These are phyloP conservation scores for Zaprionus camerounensis DNA, from an alignment of 1,140 invertebrate species.

Conservation along the genomic window DNA sequence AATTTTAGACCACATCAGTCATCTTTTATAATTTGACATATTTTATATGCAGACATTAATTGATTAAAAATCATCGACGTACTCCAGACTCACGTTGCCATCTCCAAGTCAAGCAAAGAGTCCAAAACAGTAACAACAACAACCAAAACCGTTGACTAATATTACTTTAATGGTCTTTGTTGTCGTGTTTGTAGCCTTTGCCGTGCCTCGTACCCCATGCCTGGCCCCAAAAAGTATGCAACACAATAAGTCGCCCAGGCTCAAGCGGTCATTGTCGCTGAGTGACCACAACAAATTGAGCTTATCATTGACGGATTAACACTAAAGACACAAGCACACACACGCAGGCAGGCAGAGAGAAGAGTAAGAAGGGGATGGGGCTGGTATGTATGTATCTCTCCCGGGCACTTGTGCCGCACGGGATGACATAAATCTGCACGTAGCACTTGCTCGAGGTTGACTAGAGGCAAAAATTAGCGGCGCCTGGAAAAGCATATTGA, in stretches of 20 bases:
- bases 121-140: conserved; percentile 6
- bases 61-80: neutral
- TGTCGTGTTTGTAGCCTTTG: neutral
- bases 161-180: conserved; percentile 71
- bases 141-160: conserved; percentile 47
- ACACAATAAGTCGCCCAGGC: conserved; percentile 40
- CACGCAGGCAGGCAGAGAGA: neutral
- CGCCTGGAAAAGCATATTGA: conserved; percentile 76
- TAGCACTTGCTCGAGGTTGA: conserved; percentile 62
- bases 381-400: conserved; percentile 3
- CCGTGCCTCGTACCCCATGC: neutral
- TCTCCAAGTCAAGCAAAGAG: conserved; percentile 23
- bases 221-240: conserved; percentile 47
- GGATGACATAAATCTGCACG: conserved; percentile 77
- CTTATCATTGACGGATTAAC: conserved; percentile 83
- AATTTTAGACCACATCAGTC: too few relatives aligned
- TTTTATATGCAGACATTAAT: neutral
- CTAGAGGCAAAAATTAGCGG: conserved; percentile 75
- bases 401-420: neutral
- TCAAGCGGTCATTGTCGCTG: conserved; percentile 62
- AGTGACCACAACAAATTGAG: conserved; percentile 83
- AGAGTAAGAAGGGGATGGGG: conserved; percentile 6
- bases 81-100: conserved; percentile 35
- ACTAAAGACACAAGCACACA: conserved; percentile 71
- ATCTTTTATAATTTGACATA: neutral